Evolutionary conservation across 2,888 invertebrate species (phyloP), one percentile per base, ranked within the genome.

Genomic region (Trisateles emortualis): DNA sequence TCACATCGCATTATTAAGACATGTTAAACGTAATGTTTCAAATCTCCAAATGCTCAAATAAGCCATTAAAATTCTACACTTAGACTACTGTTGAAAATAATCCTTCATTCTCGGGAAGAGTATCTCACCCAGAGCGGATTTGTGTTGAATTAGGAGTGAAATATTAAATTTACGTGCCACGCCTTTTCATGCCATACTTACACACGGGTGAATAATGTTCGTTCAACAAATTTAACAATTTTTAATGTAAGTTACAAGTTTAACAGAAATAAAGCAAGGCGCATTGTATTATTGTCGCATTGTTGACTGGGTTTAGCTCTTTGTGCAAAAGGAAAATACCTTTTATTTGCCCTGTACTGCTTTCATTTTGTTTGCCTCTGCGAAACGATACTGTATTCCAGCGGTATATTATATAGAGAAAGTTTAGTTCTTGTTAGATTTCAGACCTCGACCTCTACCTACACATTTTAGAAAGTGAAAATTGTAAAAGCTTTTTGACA

Each of bases 121-220:
- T 49, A 68, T 60, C 58, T 54, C 55, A 59, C 56, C 43, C 58
- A 24, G 52, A 52, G 45, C 64, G 66, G 74, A 77, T 73, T 81
- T 75, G 70, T 73, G 70, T 65, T 59, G 69, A 76, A 80, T 79
- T 75, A 68, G 52, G 68, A 74, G 68, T 75, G 68, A 81, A 80
- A 82, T 79, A 82, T 83, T 81, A 79, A 77, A 78, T 76, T 74
- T 72, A 66, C 66, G 74, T 68, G 70, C 52, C 59, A 67, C 64
- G 67, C 66, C 66, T 60, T 54, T 45, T 47, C 11, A 33, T 47
- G 49, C 50, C 36, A 29, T 22, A 36, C 24, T 30, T 44, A 46
- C 41, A 59, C 13, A 58, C 32, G 32, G 50, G 30, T 14, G n/a
- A 45, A 53, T 22, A 63, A 16, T n/a, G n/a, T 45, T 45, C 4